Base-by-base conservation (phyloP, 2,113 vertebrate genomes). In the Cardinalis cardinalis region DNA sequence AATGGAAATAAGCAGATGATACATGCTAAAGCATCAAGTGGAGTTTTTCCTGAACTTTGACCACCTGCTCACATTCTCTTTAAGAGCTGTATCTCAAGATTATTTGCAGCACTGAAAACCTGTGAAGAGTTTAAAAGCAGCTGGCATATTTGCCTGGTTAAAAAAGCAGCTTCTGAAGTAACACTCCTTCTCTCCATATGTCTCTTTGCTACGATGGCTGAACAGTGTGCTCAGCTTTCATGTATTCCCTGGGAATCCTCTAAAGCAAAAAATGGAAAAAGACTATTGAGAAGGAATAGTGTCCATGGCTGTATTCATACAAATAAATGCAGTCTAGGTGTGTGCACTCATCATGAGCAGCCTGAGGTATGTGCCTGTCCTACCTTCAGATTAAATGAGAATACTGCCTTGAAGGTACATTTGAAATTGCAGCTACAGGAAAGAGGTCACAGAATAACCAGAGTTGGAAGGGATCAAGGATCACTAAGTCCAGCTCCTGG, bases 201-300 rank as follows among this genome's bases (percentile, higher is more conserved):
- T 79, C 58, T 79, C 75, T 79, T 7, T 76, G 55, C 68, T 87
- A 61, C 2, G 6, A 46, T 36, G 59, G 58, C 61, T 75, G 84
- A 87, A 61, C 64, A 70, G 5, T 24, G 23, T 49, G 66, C 41
- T 87, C 38, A 44, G 43, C 34, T 81, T 79, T 70, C 61, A 17
- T 80, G 41, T 26, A 26, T 60, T 94, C 94, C 84, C 87, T 79
- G 81, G 81, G 93, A 92, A 87, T 93, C 87, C 91, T 95, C 84
- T 82, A 34, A 41, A 41, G 63, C 70, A 93, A 90, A 86, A 92
- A 89, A 69, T 61, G 81, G 84, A 82, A 89, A 82, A 29, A 44
- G 26, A 9, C 34, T 84, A 4, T 24, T 65, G 66, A 64, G 78
- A 74, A 78, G 40, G n/a, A 64, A 32, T 20, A 18, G 29, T 53